Conservation (phyloP, 2,888 invertebrate species). For the Xestia rhomboidea region DNA sequence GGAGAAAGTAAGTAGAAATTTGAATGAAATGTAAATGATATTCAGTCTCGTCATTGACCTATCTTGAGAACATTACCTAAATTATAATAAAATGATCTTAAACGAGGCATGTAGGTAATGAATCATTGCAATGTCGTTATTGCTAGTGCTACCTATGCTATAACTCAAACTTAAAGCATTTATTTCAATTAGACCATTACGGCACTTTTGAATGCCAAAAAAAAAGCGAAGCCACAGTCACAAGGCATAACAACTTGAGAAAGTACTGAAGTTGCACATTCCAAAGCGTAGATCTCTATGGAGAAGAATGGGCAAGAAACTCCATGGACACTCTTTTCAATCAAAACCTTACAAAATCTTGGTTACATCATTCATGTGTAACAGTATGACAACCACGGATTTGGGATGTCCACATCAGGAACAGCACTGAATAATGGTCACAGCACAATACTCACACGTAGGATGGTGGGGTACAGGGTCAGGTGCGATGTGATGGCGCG, state of each 20-base stretch:
- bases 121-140: neutral
- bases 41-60: neutral
- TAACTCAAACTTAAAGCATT: too few species aligned
- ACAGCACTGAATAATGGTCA: neutral
- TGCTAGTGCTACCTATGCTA: neutral
- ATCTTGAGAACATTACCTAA: neutral
- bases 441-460: conserved; percentile 73
- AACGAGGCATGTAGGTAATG: neutral
- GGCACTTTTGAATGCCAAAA: too few species aligned
- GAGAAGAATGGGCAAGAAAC: too few species aligned
- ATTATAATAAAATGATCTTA: neutral
- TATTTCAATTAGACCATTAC: too few species aligned
- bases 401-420: neutral
- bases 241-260: too few species aligned
- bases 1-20: neutral
- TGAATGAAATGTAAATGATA: neutral
- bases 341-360: too few species aligned
- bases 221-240: too few species aligned
- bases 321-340: too few species aligned
- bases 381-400: neutral
- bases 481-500: conserved; percentile 82
- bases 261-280: too few species aligned
- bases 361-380: too few species aligned
- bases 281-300: too few species aligned
- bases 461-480: conserved; percentile 81